These are phyloP conservation scores for Cephalopachus bancanus DNA, from an alignment of 2,797 vertebrate genomes.

Conservation along the genomic window DNA sequence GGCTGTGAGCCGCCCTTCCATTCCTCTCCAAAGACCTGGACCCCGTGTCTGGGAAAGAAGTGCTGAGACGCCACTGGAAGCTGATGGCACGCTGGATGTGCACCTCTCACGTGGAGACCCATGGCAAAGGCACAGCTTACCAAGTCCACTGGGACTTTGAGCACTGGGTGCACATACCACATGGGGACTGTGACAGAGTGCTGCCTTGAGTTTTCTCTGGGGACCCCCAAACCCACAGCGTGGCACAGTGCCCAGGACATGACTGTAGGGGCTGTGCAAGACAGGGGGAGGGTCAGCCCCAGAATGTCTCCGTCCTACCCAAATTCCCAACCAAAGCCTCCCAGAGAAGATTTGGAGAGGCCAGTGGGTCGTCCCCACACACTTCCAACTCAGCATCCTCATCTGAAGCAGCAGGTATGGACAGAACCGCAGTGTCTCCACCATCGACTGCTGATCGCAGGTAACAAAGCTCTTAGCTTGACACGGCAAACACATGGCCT, in stretches of 20 bases:
- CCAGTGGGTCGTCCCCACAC: too few relatives aligned
- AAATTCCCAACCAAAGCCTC: not conserved
- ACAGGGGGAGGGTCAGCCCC: not conserved
- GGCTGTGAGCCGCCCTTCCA: not conserved
- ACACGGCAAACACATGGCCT: not conserved
- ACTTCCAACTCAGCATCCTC: too few relatives aligned
- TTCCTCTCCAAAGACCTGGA: not conserved
- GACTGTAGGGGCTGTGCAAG: not conserved
- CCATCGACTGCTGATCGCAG: not conserved
- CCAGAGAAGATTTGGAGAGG: not conserved
- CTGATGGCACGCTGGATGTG: too few relatives aligned
- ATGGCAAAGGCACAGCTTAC: not conserved
- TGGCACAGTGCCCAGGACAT: not conserved
- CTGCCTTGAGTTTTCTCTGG: not conserved
- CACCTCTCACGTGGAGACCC: not conserved
- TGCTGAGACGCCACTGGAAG: not conserved
- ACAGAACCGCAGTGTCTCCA: too few relatives aligned
- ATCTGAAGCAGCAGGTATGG: too few relatives aligned
- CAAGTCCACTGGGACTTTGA: not conserved
- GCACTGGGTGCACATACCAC: not conserved
- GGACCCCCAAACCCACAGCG: not conserved
- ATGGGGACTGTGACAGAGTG: not conserved
- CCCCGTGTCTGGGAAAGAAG: not conserved
- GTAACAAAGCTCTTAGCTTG: not conserved
- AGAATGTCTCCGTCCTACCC: not conserved